These are phyloP conservation scores for Galleria mellonella DNA, from an alignment of 1,140 invertebrate genomes.

Conservation along the genomic window DNA sequence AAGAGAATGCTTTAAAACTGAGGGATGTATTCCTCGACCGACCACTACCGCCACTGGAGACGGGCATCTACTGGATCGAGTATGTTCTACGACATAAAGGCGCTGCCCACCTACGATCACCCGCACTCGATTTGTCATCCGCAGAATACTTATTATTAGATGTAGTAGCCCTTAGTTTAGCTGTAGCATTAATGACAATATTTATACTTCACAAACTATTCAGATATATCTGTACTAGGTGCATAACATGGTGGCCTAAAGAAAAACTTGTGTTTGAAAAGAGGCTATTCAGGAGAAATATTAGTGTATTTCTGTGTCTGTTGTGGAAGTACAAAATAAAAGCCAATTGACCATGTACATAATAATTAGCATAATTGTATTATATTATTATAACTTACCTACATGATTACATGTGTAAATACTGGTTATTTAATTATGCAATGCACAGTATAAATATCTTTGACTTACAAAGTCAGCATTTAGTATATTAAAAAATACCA, in stretches of 20 bases:
- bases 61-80: constrained; percentile 79
- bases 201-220: constrained; percentile 56
- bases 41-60: constrained; percentile 71
- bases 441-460: no score
- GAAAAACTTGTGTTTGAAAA: constrained; percentile 46
- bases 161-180: constrained; percentile 65
- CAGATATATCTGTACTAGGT: constrained; percentile 53
- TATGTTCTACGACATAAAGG: constrained; percentile 79
- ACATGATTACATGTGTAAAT: no score
- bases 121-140: constrained; percentile 75
- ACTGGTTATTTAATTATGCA: constrained; percentile 14
- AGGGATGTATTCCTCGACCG: constrained; percentile 74
- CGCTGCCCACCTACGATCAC: constrained; percentile 76
- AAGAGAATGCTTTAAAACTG: constrained; percentile 56
- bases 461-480: no score
- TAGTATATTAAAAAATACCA: no score
- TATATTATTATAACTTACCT: constrained; percentile 31
- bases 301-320: constrained; percentile 44
- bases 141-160: constrained; percentile 79
- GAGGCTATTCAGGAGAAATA: constrained; percentile 45
- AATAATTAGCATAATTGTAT: constrained; percentile 12
- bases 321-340: constrained; percentile 58
- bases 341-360: constrained; percentile 32
- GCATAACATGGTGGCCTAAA: constrained; percentile 56
- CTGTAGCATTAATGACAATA: constrained; percentile 29